A percentile compares a stretch with the other conserved stretches of the same genome.
phyloP scores from a whole-genome alignment of 1,140 invertebrate genomes.

The Brachionus asplanchnoidis region DNA sequence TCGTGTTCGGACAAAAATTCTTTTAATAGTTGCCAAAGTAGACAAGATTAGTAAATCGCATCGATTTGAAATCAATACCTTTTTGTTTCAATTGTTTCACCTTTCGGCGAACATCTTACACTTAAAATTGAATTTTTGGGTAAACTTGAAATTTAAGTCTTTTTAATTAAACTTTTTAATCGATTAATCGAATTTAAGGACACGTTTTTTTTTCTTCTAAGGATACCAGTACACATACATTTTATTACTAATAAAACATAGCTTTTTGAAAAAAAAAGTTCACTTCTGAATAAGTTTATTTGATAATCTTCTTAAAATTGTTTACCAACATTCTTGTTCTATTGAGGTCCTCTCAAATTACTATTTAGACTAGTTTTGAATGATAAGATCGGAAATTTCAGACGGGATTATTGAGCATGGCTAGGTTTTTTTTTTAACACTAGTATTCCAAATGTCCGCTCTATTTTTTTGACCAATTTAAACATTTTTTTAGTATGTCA shows the following conservation, averaged over 20 bases:
- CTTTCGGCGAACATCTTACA: not conserved
- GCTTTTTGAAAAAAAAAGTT: not conserved
- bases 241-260: constrained; percentile 4
- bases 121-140: not conserved
- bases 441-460: not conserved
- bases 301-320: constrained; percentile 34
- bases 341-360: not conserved
- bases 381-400: constrained; percentile 29
- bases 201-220: constrained; percentile 16
- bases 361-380: constrained; percentile 21
- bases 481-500: not conserved
- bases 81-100: constrained; percentile 17
- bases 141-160: constrained; percentile 27
- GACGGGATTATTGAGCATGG: not conserved
- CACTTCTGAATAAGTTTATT: not conserved
- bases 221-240: not conserved
- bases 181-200: constrained; percentile 26
- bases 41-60: constrained; percentile 5
- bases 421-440: not conserved
- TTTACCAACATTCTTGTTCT: not conserved
- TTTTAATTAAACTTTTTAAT: constrained; percentile 34
- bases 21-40: constrained; percentile 8
- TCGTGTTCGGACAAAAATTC: not conserved
- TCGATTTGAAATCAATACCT: constrained; percentile 19
- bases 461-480: not conserved